Percentiles rank a stretch among this genome's conserved stretches.
Conservation (phyloP, 2,888 invertebrate species). For the Rhagophthalmus giganteus region DNA sequence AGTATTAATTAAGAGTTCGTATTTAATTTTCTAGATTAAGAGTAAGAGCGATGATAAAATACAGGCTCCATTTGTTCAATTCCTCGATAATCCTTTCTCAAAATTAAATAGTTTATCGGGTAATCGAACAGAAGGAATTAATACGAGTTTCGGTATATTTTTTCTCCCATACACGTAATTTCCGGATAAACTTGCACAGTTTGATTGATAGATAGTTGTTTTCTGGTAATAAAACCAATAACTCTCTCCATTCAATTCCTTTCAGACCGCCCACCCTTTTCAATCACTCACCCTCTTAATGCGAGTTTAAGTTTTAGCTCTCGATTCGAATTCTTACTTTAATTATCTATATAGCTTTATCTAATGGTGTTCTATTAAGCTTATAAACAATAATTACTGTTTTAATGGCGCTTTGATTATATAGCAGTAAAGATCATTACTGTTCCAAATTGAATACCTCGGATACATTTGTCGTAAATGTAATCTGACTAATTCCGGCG, state of each 20-base stretch:
- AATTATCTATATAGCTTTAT: conserved; percentile 37
- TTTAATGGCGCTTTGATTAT: conserved; percentile 38
- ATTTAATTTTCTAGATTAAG: too few species aligned
- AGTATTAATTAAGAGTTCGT: too few species aligned
- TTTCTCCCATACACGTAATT: conserved; percentile 12
- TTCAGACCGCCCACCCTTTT: conserved; percentile 22
- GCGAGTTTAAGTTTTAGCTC: conserved; percentile 35
- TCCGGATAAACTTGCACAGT: conserved; percentile 8
- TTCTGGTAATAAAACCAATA: conserved; percentile 40
- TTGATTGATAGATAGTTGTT: conserved; percentile 38
- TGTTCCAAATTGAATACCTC: conserved; percentile 12
- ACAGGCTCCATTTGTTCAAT: too few species aligned
- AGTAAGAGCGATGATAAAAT: too few species aligned
- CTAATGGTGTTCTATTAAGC: conserved; percentile 34
- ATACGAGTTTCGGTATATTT: neutral
- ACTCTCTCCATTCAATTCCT: conserved; percentile 22
- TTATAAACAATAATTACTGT: conserved; percentile 38
- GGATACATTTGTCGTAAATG: conserved; percentile 14
- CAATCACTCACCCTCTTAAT: conserved; percentile 37
- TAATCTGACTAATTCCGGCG: conserved; percentile 20
- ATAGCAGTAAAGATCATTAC: conserved; percentile 27
- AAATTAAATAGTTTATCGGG: too few species aligned
- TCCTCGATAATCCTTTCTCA: too few species aligned
- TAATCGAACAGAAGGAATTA: too few species aligned
- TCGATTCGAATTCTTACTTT: conserved; percentile 32